phyloP scores from a whole-genome alignment of 1,140 invertebrate species.

The Mycetomoellerius zeteki region DNA sequence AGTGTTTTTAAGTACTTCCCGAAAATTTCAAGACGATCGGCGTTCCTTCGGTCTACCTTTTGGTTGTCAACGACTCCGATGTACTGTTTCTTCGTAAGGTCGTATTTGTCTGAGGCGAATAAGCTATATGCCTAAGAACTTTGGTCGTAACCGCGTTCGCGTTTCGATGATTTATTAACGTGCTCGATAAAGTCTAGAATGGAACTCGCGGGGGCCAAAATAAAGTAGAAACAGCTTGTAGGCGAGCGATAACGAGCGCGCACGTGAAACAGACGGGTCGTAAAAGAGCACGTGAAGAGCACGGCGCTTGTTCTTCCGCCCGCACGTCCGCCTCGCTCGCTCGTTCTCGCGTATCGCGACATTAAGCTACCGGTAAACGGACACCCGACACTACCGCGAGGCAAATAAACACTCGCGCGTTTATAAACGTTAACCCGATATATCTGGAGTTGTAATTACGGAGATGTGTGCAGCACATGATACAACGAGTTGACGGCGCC shows the following conservation, averaged over 20 bases:
- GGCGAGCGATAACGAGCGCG: constrained; percentile 37
- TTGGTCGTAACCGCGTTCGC: constrained; percentile 23
- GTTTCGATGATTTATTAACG: constrained; percentile 46
- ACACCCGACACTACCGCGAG: constrained; percentile 30
- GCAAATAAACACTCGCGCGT: constrained; percentile 44
- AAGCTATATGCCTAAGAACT: constrained; percentile 34
- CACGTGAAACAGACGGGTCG: constrained; percentile 47
- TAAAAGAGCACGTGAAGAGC: constrained; percentile 54
- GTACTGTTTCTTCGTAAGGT: background rate
- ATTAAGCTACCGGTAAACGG: constrained; percentile 45
- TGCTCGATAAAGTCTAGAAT: constrained; percentile 17
- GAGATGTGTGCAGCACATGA: background rate
- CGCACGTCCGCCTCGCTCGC: background rate
- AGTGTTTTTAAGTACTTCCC: constrained; percentile 25
- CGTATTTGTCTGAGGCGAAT: background rate
- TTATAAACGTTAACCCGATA: constrained; percentile 58
- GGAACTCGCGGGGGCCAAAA: background rate
- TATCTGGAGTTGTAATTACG: background rate
- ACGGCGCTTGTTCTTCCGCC: background rate
- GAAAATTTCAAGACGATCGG: constrained; percentile 15
- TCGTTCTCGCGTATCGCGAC: constrained; percentile 40
- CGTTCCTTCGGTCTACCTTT: background rate
- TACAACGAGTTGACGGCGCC: constrained; percentile 33
- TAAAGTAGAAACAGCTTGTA: constrained; percentile 30
- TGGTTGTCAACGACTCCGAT: background rate